Evolutionary conservation across 1,140 invertebrate genomes (phyloP).

Genomic region (Zaprionus ghesquierei): DNA sequence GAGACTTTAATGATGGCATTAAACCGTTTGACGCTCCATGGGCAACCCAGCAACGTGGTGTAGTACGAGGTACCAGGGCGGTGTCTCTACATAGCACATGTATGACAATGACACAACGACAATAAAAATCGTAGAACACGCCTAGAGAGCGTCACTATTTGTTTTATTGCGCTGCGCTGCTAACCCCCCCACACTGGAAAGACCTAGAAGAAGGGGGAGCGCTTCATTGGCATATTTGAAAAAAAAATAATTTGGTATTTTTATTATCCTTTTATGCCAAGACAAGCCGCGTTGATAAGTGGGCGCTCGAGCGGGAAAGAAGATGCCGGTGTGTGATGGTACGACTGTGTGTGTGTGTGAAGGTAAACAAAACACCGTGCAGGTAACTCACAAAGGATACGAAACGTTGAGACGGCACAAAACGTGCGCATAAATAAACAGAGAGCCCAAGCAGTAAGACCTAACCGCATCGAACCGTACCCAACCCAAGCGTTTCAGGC

Average conservation of each 20-base stretch:
- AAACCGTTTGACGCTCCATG: conserved; percentile 25
- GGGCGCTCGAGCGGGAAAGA: conserved; percentile 31
- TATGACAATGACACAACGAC: conserved; percentile 61
- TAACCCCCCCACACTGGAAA: neutral
- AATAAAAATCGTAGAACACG: conserved; percentile 72
- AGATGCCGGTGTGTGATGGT: neutral
- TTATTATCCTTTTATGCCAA: conserved; percentile 71
- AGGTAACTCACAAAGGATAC: conserved; percentile 67
- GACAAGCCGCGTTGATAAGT: conserved; percentile 56
- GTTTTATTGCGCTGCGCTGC: conserved; percentile 33
- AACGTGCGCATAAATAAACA: conserved; percentile 71
- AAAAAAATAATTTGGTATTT: conserved; percentile 67
- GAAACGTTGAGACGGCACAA: conserved; percentile 5
- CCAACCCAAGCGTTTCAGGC: conserved; percentile 16
- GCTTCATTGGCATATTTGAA: conserved; percentile 70
- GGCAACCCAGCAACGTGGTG: neutral
- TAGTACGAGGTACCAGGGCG: neutral
- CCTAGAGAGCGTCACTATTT: conserved; percentile 47
- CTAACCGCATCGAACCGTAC: neutral
- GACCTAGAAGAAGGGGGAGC: too few relatives aligned
- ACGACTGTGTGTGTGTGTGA: neutral
- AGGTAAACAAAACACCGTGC: conserved; percentile 55
- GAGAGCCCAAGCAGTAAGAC: conserved; percentile 4
- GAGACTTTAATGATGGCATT: conserved; percentile 51
- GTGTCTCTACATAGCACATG: conserved; percentile 29